A percentile compares a stretch with the other conserved stretches of the same genome.
Conservation (phyloP, 1,140 invertebrate genomes). For the Elymnias hypermnestra region DNA sequence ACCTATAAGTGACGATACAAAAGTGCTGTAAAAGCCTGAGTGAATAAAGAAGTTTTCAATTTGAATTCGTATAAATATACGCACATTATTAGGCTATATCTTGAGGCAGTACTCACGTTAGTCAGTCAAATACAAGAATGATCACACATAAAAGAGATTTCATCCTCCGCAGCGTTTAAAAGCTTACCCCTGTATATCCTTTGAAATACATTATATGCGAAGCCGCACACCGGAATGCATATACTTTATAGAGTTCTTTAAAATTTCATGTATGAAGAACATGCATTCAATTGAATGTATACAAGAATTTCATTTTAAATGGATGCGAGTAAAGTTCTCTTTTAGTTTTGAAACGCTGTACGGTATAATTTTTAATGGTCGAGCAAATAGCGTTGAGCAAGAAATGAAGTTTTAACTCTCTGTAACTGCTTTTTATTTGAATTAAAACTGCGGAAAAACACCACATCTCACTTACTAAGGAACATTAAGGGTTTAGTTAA, state of each 20-base stretch:
- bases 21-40: no score
- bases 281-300: constrained; percentile 13
- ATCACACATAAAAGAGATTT: constrained; percentile 16
- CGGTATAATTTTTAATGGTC: background rate
- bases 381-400: no score
- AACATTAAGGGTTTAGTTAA: no score
- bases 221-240: background rate
- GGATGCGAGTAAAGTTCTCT: constrained; percentile 1
- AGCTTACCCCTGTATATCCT: constrained; percentile 12
- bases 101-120: no score
- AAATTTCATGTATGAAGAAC: constrained; percentile 3
- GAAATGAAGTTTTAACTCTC: no score
- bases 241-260: constrained; percentile 1
- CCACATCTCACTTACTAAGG: no score
- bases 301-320: constrained; percentile 4
- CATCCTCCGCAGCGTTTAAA: constrained; percentile 13
- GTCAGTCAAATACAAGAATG: constrained; percentile 11
- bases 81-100: no score
- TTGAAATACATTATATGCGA: constrained; percentile 6
- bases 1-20: no score
- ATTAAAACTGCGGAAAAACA: no score
- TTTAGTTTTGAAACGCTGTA: background rate
- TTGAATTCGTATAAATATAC: no score
- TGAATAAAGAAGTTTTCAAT: no score
- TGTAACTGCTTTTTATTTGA: no score